Base-by-base conservation (phyloP, 2,888 invertebrate species). In the Apantesis nais region DNA sequence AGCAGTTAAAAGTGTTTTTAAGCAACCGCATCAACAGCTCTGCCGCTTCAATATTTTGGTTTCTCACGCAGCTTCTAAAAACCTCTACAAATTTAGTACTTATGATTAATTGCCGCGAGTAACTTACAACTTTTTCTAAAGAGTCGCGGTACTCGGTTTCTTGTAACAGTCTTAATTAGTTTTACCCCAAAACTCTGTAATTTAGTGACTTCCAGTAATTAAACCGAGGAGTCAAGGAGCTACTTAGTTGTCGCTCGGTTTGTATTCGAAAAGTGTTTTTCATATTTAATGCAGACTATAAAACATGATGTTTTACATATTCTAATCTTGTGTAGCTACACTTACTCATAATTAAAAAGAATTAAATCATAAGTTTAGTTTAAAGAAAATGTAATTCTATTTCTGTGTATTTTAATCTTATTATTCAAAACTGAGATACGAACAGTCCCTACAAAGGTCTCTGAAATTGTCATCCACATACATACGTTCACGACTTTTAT, bases 151-250 rank as follows among this genome's bases (percentile, higher is more conserved):
- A 25, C 66, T 62, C 39, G 22, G 41, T 68, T 52, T 44, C 66
- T 68, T 44, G 68, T 60, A 66, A 72, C 68, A 66, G 66, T 69
- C 68, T 72, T 72, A 72, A 72, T 72, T 69, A 68, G 69, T 69
- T 72, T 66, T 66, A 68, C 68, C 68, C 72, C 48, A 69, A 72
- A 72, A 72, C 68, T 68, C 68, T 25, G 72, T 72, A 72, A 72
- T 69, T 72, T 72, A 66, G 72, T 61, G 66, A 72, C 69, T 69
- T 66, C 64, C 63, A 60, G 66, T 72, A 72, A 72, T 72, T 72
- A 72, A 66, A 63, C 66, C 66, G 62, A 39, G 55, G 62, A 70
- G 70, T 70, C 29, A 11, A 29, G 62, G 66, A 72, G 63, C 66
- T 72, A 55, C 58, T 72, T 68, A 39, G 44, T 8, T 44, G 44